These are phyloP conservation scores for Pachycephus smyrnensis DNA, from an alignment of 2,888 invertebrate species.

Conservation along the genomic window DNA sequence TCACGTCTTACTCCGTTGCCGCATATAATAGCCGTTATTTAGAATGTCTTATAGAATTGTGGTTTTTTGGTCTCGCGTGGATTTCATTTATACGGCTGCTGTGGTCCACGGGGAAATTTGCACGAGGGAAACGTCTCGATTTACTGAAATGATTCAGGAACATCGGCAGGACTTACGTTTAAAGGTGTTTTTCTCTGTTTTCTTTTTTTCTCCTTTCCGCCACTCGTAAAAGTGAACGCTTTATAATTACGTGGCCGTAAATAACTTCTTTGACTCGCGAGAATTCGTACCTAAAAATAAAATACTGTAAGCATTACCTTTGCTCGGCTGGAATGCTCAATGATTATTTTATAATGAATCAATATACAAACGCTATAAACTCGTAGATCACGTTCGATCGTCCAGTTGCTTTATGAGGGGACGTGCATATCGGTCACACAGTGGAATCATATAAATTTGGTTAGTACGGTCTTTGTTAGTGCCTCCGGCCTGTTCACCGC, in stretches of 20 bases:
- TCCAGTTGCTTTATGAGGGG: neutral
- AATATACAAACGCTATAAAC: neutral
- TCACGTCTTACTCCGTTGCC: neutral
- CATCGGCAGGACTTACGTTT: neutral
- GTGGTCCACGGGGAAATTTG: neutral
- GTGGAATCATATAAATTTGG: neutral
- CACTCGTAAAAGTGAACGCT: neutral
- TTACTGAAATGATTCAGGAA: neutral
- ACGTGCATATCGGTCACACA: neutral
- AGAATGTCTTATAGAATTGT: neutral
- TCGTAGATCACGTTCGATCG: neutral
- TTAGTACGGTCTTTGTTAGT: slow-evolving; percentile 5
- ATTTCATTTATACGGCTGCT: neutral
- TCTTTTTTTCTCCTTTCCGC: neutral
- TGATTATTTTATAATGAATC: neutral
- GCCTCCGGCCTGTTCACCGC: neutral
- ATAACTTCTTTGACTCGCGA: neutral
- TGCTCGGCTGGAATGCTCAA: neutral
- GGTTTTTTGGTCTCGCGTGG: neutral
- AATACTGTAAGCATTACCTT: neutral
- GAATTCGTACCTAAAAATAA: neutral
- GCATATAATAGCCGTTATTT: neutral
- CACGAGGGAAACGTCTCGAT: neutral
- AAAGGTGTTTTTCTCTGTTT: neutral
- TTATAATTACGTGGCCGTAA: neutral